Evolutionary conservation across 2,888 invertebrate genomes (phyloP), one percentile per base, ranked within the genome.

Genomic region (Scaptomyza tumidula): DNA sequence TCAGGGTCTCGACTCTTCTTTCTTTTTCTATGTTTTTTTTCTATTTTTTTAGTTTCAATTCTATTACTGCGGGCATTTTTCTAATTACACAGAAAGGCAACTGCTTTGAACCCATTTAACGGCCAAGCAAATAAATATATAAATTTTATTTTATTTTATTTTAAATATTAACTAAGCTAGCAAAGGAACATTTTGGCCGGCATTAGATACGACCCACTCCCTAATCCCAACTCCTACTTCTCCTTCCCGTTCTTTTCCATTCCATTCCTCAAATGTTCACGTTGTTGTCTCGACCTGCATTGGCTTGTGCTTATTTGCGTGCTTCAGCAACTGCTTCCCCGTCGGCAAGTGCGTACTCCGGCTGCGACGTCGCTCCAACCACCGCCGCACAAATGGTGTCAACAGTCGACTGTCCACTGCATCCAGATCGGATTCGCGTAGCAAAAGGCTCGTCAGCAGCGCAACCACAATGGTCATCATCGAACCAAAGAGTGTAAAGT

Each of bases 401-500:
- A 96, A 89, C 0, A 96, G 91, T 57, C 92, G 93, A 0, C 93
- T 93, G 86, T 95, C 93, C 10, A 95, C 88, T 59, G 94, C 93
- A 48, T 93, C 90, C 1, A 94, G 92, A 71, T 94, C 93, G 71
- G 93, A 92, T 0, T 94, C 93, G 31, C 92, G 92, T 0, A 94
- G 92, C 19, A 93, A 73, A 14, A 93, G 91, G 70, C 94, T 95
- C 0, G 93, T 93, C 0, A 93, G 54, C 13, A 94, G 82, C 1
- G 93, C 94, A 9, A 95, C 92, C 6, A 92, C 80, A 65, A 94
- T 93, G 7, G 95, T 94, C 0, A 95, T 92, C 11, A 93, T 37
- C 6, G 93, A 92, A 0, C 95, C 95, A 10, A 94, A 90, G 11
- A 95, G 89, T 0, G 96, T 96, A 81, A 96, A 96, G 95, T 96